Conservation (phyloP, 2,797 vertebrate species). For the Syncerus caffer region DNA sequence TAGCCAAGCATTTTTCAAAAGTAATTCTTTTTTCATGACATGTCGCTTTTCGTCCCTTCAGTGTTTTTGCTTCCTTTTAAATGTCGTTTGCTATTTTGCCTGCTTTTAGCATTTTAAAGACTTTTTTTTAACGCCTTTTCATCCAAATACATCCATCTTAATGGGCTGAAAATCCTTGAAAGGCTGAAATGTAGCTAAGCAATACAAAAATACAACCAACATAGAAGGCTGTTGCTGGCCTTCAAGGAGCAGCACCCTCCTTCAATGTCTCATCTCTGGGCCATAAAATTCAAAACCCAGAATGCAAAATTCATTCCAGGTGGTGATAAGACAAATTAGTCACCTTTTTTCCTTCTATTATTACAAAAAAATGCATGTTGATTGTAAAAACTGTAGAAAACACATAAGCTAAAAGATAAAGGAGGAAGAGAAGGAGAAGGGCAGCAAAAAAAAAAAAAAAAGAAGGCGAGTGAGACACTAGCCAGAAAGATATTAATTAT, state of each 20-base stretch:
- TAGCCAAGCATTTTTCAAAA: neutral
- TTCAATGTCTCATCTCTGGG: neutral
- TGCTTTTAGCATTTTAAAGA: constrained; percentile 17
- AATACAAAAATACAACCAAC: neutral
- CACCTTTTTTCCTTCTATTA: neutral
- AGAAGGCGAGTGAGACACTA: accelerated
- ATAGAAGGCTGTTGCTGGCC: neutral
- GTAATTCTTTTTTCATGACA: neutral
- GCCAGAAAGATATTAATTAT: neutral
- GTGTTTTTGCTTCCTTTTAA: constrained; percentile 21
- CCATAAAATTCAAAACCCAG: neutral
- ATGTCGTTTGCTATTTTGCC: constrained; percentile 12
- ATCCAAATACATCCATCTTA: neutral
- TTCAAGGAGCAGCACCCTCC: neutral
- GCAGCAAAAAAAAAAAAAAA: neutral
- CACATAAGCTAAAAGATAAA: neutral
- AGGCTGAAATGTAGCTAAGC: neutral
- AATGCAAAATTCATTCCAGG: neutral
- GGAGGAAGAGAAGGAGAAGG: neutral
- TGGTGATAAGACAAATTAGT: neutral
- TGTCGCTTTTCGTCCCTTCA: neutral
- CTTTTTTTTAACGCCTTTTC: neutral
- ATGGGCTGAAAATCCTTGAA: constrained; percentile 21
- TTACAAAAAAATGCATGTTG: neutral
- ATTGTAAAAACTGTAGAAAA: neutral